Conservation (phyloP, 2,888 invertebrate species). For the Tiphia femorata region DNA sequence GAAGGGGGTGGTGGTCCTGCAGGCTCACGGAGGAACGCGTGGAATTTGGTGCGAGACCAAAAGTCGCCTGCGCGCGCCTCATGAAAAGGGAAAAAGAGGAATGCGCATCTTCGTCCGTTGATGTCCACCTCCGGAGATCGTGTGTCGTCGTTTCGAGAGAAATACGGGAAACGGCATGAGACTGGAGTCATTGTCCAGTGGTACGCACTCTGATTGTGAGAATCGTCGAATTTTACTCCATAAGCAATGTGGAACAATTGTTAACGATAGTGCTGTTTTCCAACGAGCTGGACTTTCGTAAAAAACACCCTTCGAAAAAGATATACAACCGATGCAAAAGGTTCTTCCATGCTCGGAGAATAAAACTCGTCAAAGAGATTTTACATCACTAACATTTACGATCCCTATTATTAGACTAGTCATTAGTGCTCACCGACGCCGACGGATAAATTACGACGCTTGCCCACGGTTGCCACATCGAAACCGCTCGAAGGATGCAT, state of each 20-base stretch:
- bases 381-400: neutral
- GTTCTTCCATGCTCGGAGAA: neutral
- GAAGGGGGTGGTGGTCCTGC: constrained; percentile 1
- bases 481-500: neutral
- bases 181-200: too few species aligned
- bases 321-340: too few species aligned
- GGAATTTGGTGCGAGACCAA: constrained; percentile 34
- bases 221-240: too few species aligned
- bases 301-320: too few species aligned
- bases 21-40: constrained; percentile 9
- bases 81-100: constrained; percentile 23
- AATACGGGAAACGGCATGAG: constrained; percentile 20
- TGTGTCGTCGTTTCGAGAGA: constrained; percentile 20
- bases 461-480: constrained; percentile 12
- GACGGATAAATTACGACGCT: constrained; percentile 35
- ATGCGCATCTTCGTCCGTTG: constrained; percentile 11
- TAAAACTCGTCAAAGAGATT: neutral
- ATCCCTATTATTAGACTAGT: constrained; percentile 43
- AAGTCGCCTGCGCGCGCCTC: constrained; percentile 5
- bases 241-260: too few species aligned
- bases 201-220: too few species aligned
- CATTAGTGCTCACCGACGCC: constrained; percentile 38
- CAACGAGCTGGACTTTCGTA: too few species aligned
- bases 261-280: too few species aligned
- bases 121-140: constrained; percentile 23